These are phyloP conservation scores for Orchesella cincta DNA, from an alignment of 1,140 invertebrate genomes.

Conservation along the genomic window DNA sequence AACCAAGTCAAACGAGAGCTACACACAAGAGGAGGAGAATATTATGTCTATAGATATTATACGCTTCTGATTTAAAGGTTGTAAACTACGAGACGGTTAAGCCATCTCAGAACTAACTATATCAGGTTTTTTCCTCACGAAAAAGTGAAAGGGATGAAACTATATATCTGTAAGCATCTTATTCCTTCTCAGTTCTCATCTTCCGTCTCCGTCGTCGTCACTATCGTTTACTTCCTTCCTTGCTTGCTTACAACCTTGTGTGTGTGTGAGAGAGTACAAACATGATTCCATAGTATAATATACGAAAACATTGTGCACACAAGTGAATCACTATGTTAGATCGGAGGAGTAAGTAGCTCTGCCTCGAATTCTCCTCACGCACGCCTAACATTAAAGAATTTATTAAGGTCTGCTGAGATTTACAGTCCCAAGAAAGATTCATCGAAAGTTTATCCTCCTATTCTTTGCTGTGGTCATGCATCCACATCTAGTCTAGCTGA, in stretches of 20 bases:
- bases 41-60: background rate
- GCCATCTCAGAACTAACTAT: background rate
- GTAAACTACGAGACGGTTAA: too few relatives aligned
- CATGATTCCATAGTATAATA: background rate
- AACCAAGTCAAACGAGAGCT: background rate
- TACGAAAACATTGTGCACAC: background rate
- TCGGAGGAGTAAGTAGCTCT: background rate
- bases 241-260: background rate
- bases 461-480: slow-evolving; percentile 17
- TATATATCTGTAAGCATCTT: background rate
- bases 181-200: background rate
- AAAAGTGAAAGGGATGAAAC: background rate
- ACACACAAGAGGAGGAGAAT: background rate
- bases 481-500: background rate
- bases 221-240: slow-evolving; percentile 19
- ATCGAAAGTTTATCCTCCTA: slow-evolving; percentile 16
- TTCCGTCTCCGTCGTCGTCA: background rate
- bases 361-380: slow-evolving; percentile 9
- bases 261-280: background rate
- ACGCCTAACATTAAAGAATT: slow-evolving; percentile 25
- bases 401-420: slow-evolving; percentile 30
- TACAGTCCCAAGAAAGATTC: slow-evolving; percentile 22
- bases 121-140: background rate
- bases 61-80: background rate
- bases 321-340: background rate